Conservation (phyloP, 64 coral and sea anemone genomes). For the Trachythela sp. region DNA sequence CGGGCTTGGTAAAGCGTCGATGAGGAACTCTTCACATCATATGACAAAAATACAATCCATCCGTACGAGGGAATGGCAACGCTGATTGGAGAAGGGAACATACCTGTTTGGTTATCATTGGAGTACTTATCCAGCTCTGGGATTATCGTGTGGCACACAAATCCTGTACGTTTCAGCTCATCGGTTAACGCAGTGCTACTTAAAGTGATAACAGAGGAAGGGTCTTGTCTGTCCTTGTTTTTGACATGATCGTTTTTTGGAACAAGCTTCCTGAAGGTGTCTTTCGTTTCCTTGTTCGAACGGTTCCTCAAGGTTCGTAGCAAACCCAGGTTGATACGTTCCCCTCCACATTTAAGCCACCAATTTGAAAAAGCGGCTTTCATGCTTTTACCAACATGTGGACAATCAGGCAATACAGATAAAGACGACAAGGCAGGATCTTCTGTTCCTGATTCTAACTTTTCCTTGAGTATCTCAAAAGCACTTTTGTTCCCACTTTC, state of each 20-base stretch:
- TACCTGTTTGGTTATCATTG: slow-evolving; percentile 35
- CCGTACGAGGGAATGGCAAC: slow-evolving; percentile 31
- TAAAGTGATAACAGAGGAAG: slow-evolving; percentile 44
- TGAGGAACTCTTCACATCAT: slow-evolving; percentile 18
- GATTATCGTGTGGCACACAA: slow-evolving; percentile 56
- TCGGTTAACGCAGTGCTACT: slow-evolving; percentile 30
- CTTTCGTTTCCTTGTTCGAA: slow-evolving; percentile 48
- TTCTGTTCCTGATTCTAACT: slow-evolving; percentile 40
- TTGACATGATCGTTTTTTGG: slow-evolving; percentile 57
- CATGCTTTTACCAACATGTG: slow-evolving; percentile 71
- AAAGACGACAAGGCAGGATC: slow-evolving; percentile 45
- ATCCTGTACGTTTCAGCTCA: slow-evolving; percentile 32
- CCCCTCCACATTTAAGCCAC: slow-evolving; percentile 49
- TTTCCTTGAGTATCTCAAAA: slow-evolving; percentile 28
- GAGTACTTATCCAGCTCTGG: slow-evolving; percentile 63
- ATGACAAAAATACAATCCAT: slow-evolving; percentile 58
- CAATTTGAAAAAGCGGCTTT: slow-evolving; percentile 65
- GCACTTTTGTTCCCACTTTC: slow-evolving; percentile 55
- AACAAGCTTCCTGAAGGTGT: slow-evolving; percentile 48
- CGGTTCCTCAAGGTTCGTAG: slow-evolving; percentile 57
- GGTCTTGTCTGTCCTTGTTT: slow-evolving; percentile 67
- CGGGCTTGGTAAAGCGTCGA: slow-evolving; percentile 46
- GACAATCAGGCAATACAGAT: slow-evolving; percentile 54
- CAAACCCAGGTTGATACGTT: slow-evolving; percentile 48
- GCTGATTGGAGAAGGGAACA: slow-evolving; percentile 57